Conservation (phyloP, 2,113 vertebrate species). For the Dasyprocta punctata region DNA sequence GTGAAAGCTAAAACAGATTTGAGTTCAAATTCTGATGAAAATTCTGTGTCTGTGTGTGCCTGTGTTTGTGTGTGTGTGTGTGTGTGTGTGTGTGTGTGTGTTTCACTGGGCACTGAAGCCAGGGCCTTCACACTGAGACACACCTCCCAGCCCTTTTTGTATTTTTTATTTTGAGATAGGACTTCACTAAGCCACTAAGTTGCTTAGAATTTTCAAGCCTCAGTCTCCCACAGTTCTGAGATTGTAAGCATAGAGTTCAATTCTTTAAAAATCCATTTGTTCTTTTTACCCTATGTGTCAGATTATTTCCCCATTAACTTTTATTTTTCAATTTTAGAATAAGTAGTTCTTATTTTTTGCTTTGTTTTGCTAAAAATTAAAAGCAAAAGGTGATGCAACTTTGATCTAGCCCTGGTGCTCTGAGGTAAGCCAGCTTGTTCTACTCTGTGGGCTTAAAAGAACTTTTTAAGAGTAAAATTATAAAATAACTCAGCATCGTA, state of each 20-base stretch:
- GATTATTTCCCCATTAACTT: neutral
- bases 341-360: constrained; percentile 19
- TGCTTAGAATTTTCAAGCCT: neutral
- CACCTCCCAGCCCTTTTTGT: neutral
- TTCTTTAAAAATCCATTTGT: constrained; percentile 26
- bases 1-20: neutral
- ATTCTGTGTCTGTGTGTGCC: neutral
- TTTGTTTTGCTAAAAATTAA: constrained; percentile 46
- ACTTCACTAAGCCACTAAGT: neutral
- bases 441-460: constrained; percentile 60
- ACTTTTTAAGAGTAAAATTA: constrained; percentile 55
- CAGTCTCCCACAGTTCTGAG: neutral
- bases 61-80: neutral
- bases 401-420: constrained; percentile 18
- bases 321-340: constrained; percentile 27
- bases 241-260: neutral
- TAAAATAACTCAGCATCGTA: constrained; percentile 47
- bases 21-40: neutral
- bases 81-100: neutral
- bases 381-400: neutral
- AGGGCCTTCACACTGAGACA: neutral
- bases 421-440: constrained; percentile 39
- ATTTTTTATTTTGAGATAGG: neutral
- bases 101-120: neutral
- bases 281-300: neutral